Base-by-base conservation (phyloP, 2,113 vertebrate species). In the Nerophis lumbriciformis region DNA sequence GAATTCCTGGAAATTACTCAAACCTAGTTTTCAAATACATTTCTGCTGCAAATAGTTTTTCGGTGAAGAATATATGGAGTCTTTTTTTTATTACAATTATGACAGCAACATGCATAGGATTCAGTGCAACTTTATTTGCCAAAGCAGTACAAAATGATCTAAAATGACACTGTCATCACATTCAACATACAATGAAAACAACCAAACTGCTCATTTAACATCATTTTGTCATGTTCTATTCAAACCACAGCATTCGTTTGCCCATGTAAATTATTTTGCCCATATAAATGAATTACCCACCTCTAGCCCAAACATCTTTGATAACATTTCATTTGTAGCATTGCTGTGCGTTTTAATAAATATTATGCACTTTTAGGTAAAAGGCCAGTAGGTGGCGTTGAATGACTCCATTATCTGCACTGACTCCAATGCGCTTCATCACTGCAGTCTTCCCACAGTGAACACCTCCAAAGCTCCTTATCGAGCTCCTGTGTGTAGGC, bases 321-420 rank as follows among this genome's bases (percentile, higher is more conserved):
- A 28, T 28, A 28, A 28, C 28, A 28, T 28, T 28, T 28, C 1
- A 28, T 28, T 28, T 3, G 28, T 28, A 8, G 12, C 10, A 45
- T 4, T 12, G 6, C 39, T 42, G 42, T 11, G 5, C 10, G 42
- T 11, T 12, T 45, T 8, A 8, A 42, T 42, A 9, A 1, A 42
- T 45, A 1, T 45, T 45, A 0, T 75, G 76, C 65, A 48, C 45
- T 73, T 52, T 16, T 59, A 53, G 15, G 10, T 11, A 21, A 49
- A 28, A 44, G 35, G 66, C 83, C 83, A 71, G 68, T 71, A 87
- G 85, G 68, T 83, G 84, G 76, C 82, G 56, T 58, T 65, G 16
- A 62, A 69, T 63, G 66, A 1, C 75, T 14, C 52, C 59, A 1
- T 15, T 71, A 63, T 66, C 66, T 78, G 69, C 13, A 75, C 72